Percentiles rank a stretch among this genome's conserved stretches.
Conservation (phyloP, 2,888 invertebrate genomes). For the Metopia argyrocephala region DNA sequence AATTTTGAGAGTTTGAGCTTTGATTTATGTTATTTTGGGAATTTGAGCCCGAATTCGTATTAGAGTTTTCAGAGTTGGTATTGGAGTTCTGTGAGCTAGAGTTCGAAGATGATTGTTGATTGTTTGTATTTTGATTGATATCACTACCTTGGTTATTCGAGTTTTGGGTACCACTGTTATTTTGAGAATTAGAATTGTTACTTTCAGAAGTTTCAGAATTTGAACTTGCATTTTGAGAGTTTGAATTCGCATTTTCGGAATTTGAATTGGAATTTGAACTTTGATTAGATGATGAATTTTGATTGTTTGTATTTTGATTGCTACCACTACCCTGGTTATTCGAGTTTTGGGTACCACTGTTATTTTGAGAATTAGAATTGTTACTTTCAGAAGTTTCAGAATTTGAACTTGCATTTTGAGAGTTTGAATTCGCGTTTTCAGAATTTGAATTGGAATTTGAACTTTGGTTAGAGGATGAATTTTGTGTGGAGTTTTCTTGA, state of each 20-base stretch:
- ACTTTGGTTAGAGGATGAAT: conserved; percentile 21
- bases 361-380: conserved; percentile 11
- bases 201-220: conserved; percentile 43
- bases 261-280: conserved; percentile 1
- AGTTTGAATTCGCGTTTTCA: background rate
- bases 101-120: conserved; percentile 18
- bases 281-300: conserved; percentile 26
- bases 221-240: conserved; percentile 24
- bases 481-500: conserved; percentile 56
- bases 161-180: conserved; percentile 30
- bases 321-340: no score
- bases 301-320: conserved; percentile 56
- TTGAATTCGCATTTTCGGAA: background rate
- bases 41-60: conserved; percentile 7
- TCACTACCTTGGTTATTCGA: conserved; percentile 45
- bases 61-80: background rate
- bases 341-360: conserved; percentile 40
- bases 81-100: conserved; percentile 1
- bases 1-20: conserved; percentile 49
- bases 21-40: conserved; percentile 30
- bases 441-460: background rate
- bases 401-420: conserved; percentile 22
- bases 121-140: conserved; percentile 55
- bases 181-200: conserved; percentile 34
- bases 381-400: conserved; percentile 53